A percentile compares a stretch with the other conserved stretches of the same genome.
phyloP scores from a whole-genome alignment of 2,797 vertebrate genomes.

The Spinus olivaceus region DNA sequence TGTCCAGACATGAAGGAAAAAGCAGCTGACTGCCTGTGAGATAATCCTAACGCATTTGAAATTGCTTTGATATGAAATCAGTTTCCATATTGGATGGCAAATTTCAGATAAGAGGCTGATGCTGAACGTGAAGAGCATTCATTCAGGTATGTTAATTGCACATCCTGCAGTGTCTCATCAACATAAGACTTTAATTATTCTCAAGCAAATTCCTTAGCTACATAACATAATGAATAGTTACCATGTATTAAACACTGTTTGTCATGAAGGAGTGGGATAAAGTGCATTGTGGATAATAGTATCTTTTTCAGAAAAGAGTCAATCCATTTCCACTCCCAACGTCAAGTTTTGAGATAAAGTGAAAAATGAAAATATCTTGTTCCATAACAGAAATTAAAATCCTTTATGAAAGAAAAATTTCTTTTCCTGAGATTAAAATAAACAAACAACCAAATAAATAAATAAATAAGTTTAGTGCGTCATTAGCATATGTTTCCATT shows the following conservation, averaged over 20 bases:
- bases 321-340: not conserved
- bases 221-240: not conserved
- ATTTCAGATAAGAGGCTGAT: not conserved
- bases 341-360: rapidly evolving
- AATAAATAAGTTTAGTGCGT: not conserved
- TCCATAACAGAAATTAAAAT: not conserved
- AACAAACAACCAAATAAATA: not conserved
- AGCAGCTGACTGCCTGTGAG: not conserved
- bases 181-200: not conserved
- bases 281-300: rapidly evolving
- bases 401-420: not conserved
- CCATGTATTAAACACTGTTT: not conserved
- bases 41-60: not conserved
- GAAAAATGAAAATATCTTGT: not conserved
- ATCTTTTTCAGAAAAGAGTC: not conserved
- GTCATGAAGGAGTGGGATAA: not conserved
- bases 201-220: not conserved
- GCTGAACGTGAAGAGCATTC: not conserved
- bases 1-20: not conserved
- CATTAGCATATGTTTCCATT: not conserved
- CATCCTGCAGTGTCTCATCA: not conserved
- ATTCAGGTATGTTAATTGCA: not conserved
- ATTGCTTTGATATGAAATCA: not conserved
- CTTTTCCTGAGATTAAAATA: not conserved
- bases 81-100: not conserved